phyloP scores from a whole-genome alignment of 2,888 invertebrate genomes.

The Nipponacmea schrenckii region DNA sequence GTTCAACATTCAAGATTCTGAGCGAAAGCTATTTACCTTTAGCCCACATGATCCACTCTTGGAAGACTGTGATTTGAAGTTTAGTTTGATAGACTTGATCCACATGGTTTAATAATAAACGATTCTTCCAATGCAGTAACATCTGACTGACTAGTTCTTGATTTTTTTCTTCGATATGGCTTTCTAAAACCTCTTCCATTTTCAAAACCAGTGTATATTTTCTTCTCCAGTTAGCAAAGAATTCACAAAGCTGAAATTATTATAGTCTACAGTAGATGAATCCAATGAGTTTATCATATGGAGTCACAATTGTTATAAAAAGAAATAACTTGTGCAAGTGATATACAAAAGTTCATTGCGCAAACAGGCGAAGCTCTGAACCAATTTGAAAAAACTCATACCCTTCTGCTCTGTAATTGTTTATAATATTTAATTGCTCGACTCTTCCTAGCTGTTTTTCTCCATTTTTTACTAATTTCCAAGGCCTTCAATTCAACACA shows the following conservation, averaged over 20 bases:
- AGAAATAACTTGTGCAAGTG: no score
- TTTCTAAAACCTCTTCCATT: constrained; percentile 37
- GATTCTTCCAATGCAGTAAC: constrained; percentile 44
- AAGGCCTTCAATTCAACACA: constrained; percentile 36
- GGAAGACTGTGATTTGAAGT: constrained; percentile 38
- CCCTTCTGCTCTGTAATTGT: constrained; percentile 37
- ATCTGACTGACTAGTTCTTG: constrained; percentile 26
- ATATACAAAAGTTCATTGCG: no score
- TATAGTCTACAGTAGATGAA: background rate
- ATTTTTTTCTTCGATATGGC: constrained; percentile 34
- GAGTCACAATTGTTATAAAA: background rate
- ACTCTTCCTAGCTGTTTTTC: constrained; percentile 40
- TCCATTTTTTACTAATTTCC: constrained; percentile 42
- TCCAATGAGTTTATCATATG: background rate
- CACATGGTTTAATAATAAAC: constrained; percentile 38
- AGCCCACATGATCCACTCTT: constrained; percentile 43
- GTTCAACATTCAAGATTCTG: no score
- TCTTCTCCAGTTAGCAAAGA: constrained; percentile 41
- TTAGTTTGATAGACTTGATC: constrained; percentile 37
- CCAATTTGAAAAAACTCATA: constrained; percentile 12
- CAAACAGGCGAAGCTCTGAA: no score
- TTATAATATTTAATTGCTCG: constrained; percentile 35
- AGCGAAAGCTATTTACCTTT: constrained; percentile 33
- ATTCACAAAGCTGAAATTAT: constrained; percentile 9
- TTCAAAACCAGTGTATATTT: constrained; percentile 34